Evolutionary conservation across 2,888 invertebrate species (phyloP).

Genomic region (Cremastobaeus sp.): DNA sequence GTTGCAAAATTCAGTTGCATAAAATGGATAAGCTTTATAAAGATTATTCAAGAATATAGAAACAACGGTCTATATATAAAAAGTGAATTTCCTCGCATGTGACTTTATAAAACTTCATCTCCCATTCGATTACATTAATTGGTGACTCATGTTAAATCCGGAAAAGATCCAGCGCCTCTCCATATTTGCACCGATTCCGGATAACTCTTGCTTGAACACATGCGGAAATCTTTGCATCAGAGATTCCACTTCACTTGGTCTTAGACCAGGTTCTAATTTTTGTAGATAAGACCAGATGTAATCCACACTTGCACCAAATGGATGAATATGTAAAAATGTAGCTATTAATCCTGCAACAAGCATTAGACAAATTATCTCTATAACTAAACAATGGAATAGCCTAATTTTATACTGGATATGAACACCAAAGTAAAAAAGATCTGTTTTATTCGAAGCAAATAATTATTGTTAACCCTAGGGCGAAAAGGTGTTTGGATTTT

Average conservation of each 20-base stretch:
- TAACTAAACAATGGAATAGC: neutral
- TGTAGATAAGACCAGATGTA: constrained; percentile 95
- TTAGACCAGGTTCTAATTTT: constrained; percentile 85
- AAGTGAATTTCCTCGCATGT: constrained; percentile 36
- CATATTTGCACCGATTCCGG: constrained; percentile 91
- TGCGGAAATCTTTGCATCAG: constrained; percentile 88
- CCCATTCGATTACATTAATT: constrained; percentile 64
- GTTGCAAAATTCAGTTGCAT: constrained; percentile 6
- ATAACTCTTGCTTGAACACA: constrained; percentile 88
- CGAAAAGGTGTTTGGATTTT: no score
- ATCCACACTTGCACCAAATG: constrained; percentile 93
- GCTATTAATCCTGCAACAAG: constrained; percentile 85
- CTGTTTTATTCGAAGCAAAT: no score
- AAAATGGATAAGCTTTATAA: constrained; percentile 28
- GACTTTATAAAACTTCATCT: neutral
- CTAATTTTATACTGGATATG: constrained; percentile 9
- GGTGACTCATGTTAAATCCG: constrained; percentile 81
- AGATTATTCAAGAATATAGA: constrained; percentile 29
- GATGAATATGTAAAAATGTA: constrained; percentile 94
- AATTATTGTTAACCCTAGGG: no score
- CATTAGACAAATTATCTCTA: neutral
- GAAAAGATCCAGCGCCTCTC: constrained; percentile 93
- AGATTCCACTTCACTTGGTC: constrained; percentile 87
- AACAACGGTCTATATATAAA: constrained; percentile 35
- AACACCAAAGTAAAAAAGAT: no score